These are phyloP conservation scores for Sinocyclocheilus grahami DNA, from an alignment of 2,113 vertebrate species.

Conservation along the genomic window DNA sequence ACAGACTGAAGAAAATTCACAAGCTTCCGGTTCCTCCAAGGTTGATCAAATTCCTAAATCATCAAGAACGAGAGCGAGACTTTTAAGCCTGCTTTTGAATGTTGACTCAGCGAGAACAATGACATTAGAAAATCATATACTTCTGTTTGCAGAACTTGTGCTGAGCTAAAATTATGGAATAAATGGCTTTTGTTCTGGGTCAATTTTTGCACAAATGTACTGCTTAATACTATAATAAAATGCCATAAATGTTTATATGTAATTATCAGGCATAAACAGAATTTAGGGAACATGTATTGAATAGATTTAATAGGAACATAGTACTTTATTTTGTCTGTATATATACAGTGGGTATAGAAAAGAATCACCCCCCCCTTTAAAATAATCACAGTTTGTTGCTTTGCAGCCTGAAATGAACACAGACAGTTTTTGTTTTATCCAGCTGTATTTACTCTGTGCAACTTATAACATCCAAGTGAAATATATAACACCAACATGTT, in stretches of 20 bases:
- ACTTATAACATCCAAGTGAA: no score
- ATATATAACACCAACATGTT: no score
- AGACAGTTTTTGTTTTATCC: no score
- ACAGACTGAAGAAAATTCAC: slow-evolving; percentile 76
- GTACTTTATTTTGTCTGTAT: neutral
- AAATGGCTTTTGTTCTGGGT: neutral
- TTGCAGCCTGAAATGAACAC: no score
- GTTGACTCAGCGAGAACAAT: neutral
- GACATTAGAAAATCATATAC: neutral
- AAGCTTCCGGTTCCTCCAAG: slow-evolving; percentile 77
- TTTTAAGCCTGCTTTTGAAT: neutral
- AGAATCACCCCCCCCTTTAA: no score
- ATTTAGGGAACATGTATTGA: neutral
- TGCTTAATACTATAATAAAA: neutral
- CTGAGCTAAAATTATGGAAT: neutral
- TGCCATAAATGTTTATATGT: neutral
- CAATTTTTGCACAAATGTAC: neutral
- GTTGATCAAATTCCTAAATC: slow-evolving; percentile 79
- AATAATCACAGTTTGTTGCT: no score
- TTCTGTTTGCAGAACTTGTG: neutral
- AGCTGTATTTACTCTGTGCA: no score
- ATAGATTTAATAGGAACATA: neutral
- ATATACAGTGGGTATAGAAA: neutral
- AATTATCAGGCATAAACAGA: neutral
- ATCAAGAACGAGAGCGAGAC: slow-evolving; percentile 61